Evolutionary conservation across 37 sponge, comb jelly and placozoan species (phyloP), one percentile per base, ranked within the genome.

Genomic region (Axinella damicornis): DNA sequence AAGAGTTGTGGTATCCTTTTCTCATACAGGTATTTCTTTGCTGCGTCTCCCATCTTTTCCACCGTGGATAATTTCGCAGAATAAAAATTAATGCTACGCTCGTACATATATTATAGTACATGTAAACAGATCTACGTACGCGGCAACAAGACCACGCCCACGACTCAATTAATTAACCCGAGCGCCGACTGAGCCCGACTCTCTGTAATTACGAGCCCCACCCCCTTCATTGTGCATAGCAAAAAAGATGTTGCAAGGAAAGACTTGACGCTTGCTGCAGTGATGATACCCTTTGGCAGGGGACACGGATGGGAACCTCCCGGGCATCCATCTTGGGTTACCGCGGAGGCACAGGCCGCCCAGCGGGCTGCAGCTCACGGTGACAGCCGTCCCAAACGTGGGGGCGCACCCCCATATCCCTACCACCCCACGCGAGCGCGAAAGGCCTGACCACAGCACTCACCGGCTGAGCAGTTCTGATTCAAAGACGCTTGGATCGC

Each of bases 1-100:
- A 92, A 88, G 5, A 92, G 80, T 31, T 71, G 60, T 15, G 92
- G 92, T 18, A 92, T 88, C 17, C 84, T 81, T 41, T 78, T 73
- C 46, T 58, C 40, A 46, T 83, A 78, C 13, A 92, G 65, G 69
- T 92, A 92, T 31, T 68, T 57, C 28, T 56, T 82, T n/a, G 92
- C 92, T 64, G 65, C 74, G 2, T 90, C 88, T 19, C 63, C 65
- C 65, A 64, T 74, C 22, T 21, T n/a, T n/a, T n/a, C n/a, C n/a
- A n/a, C n/a, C n/a, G n/a, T n/a, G n/a, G n/a, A n/a, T n/a, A n/a
- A n/a, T n/a, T n/a, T n/a, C n/a, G n/a, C n/a, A n/a, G n/a, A n/a
- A n/a, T n/a, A n/a, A n/a, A n/a, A n/a, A n/a, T n/a, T n/a, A n/a
- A n/a, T n/a, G n/a, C n/a, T n/a, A n/a, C n/a, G n/a, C n/a, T n/a